Evolutionary conservation across 1,140 invertebrate genomes (phyloP).

Genomic region (Agrypnia vestita): DNA sequence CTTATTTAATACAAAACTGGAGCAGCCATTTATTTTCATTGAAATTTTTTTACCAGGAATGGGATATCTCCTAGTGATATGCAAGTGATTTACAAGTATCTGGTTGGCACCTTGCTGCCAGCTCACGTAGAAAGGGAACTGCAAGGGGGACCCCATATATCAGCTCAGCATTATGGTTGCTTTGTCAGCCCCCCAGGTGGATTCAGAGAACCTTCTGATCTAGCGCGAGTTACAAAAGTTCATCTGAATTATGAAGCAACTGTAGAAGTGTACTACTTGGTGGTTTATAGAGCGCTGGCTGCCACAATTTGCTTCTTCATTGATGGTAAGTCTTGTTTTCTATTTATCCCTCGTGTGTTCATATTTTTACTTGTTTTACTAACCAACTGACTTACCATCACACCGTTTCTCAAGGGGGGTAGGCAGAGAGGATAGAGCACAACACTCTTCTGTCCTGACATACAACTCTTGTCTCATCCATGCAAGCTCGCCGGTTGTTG

Average conservation of each 20-base stretch:
- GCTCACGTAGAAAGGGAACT: conserved; percentile 79
- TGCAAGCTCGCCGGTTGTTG: too few species aligned
- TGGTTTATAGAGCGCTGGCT: conserved; percentile 82
- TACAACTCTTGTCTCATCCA: too few species aligned
- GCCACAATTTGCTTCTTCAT: conserved; percentile 81
- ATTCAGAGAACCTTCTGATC: conserved; percentile 74
- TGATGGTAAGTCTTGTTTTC: conserved; percentile 68
- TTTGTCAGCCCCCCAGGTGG: conserved; percentile 82
- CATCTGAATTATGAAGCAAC: conserved; percentile 76
- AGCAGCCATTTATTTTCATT: neutral
- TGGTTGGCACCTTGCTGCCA: conserved; percentile 80
- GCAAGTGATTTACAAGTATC: conserved; percentile 84
- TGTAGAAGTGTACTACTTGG: conserved; percentile 76
- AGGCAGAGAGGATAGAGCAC: too few species aligned
- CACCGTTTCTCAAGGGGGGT: too few species aligned
- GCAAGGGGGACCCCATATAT: conserved; percentile 75
- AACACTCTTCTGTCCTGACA: too few species aligned
- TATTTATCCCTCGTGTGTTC: too few species aligned
- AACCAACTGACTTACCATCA: too few species aligned
- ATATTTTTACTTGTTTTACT: too few species aligned
- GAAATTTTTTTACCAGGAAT: conserved; percentile 74
- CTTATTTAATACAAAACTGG: neutral
- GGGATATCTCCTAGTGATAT: conserved; percentile 85
- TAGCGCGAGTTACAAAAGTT: conserved; percentile 80
- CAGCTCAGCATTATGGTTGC: conserved; percentile 77